These are phyloP conservation scores for Elephantulus edwardii DNA, from an alignment of 2,113 vertebrate genomes.

Conservation along the genomic window DNA sequence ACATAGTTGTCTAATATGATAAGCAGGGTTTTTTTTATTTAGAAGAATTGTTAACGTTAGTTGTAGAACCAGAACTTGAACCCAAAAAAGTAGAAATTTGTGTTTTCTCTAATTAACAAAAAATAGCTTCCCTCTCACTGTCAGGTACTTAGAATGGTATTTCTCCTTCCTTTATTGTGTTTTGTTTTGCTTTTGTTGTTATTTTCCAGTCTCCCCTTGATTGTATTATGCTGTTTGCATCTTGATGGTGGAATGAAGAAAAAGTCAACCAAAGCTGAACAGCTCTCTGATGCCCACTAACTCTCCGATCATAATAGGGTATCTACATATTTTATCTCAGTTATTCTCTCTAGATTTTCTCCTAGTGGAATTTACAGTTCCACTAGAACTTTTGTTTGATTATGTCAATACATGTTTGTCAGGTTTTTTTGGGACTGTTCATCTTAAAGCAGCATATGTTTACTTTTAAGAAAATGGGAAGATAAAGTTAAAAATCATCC, in stretches of 20 bases:
- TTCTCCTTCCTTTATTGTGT: background rate
- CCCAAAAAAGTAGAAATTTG: constrained; percentile 19
- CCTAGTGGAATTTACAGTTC: background rate
- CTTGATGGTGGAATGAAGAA: background rate
- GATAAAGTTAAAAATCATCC: background rate
- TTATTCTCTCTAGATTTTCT: constrained; percentile 33
- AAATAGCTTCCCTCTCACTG: background rate
- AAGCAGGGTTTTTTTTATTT: constrained; percentile 62
- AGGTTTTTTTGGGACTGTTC: background rate
- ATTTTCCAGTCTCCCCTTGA: too few relatives aligned
- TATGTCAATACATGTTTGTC: background rate
- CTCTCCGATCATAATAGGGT: too few relatives aligned
- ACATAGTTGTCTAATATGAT: constrained; percentile 56
- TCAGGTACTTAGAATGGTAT: background rate
- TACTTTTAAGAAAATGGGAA: too few relatives aligned
- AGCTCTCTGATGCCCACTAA: background rate
- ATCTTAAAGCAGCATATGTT: too few relatives aligned
- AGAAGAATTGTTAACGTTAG: constrained; percentile 11
- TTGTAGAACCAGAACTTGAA: constrained; percentile 35
- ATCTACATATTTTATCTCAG: too few relatives aligned
- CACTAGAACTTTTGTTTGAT: background rate
- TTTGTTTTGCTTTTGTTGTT: too few relatives aligned
- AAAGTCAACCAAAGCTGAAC: background rate
- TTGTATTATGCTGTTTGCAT: background rate
- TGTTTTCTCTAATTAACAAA: background rate